A percentile compares a stretch with the other conserved stretches of the same genome.
These are phyloP conservation scores for Spondyliosoma cantharus DNA, from an alignment of 2,797 vertebrate species.

Conservation along the genomic window DNA sequence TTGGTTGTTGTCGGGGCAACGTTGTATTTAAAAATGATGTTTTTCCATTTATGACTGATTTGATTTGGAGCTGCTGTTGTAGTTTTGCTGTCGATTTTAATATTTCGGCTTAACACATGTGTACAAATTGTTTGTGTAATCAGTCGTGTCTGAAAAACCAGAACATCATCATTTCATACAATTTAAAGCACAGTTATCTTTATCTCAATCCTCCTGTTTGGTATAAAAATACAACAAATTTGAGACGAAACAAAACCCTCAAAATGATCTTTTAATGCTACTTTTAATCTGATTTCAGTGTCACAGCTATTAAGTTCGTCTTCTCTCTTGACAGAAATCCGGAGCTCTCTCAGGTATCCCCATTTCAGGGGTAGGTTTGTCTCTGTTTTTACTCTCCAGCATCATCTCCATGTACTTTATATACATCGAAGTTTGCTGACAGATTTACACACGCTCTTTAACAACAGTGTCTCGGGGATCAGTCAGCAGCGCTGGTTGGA, in stretches of 20 bases:
- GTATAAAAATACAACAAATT: background rate
- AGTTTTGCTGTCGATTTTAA: too few species aligned
- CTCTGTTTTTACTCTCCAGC: background rate
- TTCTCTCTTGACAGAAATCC: conserved; percentile 87
- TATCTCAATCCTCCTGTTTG: too few species aligned
- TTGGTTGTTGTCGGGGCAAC: background rate
- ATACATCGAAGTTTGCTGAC: background rate
- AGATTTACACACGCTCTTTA: fast-evolving
- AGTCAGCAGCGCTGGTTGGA: conserved; percentile 97
- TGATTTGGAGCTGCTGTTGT: background rate
- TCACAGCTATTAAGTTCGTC: background rate
- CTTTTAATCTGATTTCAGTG: background rate
- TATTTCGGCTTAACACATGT: too few species aligned
- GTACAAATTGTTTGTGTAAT: background rate
- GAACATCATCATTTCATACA: too few species aligned
- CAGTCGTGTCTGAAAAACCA: too few species aligned
- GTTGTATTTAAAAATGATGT: background rate
- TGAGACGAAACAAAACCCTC: background rate
- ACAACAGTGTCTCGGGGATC: conserved; percentile 96
- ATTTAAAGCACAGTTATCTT: background rate
- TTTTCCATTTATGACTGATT: background rate
- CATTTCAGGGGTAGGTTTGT: conserved; percentile 94
- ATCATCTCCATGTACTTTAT: fast-evolving
- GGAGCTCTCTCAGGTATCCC: conserved; percentile 94
- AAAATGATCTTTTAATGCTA: background rate